Conservation (phyloP, 2,888 invertebrate genomes). For the Girardia tigrina region DNA sequence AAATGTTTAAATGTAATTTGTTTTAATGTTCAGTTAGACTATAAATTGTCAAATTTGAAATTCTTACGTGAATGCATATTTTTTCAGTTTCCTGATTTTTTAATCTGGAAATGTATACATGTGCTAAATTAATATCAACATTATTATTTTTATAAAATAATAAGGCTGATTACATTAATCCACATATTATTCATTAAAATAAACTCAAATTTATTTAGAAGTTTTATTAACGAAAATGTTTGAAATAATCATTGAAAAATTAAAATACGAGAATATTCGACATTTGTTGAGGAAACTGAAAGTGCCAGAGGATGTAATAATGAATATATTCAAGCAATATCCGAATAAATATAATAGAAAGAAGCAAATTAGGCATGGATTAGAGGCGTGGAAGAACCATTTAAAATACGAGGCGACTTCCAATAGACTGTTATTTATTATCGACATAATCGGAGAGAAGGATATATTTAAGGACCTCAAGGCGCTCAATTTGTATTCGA, state of each 20-base stretch:
- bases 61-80: too few relatives aligned
- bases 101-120: not conserved
- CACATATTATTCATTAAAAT: too few relatives aligned
- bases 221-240: too few relatives aligned
- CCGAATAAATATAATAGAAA: not conserved
- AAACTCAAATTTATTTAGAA: too few relatives aligned
- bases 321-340: not conserved
- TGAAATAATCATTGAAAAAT: not conserved
- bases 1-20: too few relatives aligned
- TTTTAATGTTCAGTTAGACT: too few relatives aligned
- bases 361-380: not conserved
- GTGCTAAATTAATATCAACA: not conserved
- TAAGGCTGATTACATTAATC: not conserved
- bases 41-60: too few relatives aligned
- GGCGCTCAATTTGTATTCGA: not conserved
- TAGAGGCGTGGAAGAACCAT: not conserved
- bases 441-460: not conserved
- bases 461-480: not conserved
- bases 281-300: slow-evolving; percentile 7
- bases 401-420: not conserved
- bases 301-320: not conserved
- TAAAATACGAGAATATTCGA: not conserved
- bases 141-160: not conserved
- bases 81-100: not conserved
- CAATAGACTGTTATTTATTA: not conserved